Percentiles rank a stretch among this genome's conserved stretches.
Evolutionary conservation across 2,888 invertebrate species (phyloP).

Genomic region (Galeopsomyia nigrocyanea): DNA sequence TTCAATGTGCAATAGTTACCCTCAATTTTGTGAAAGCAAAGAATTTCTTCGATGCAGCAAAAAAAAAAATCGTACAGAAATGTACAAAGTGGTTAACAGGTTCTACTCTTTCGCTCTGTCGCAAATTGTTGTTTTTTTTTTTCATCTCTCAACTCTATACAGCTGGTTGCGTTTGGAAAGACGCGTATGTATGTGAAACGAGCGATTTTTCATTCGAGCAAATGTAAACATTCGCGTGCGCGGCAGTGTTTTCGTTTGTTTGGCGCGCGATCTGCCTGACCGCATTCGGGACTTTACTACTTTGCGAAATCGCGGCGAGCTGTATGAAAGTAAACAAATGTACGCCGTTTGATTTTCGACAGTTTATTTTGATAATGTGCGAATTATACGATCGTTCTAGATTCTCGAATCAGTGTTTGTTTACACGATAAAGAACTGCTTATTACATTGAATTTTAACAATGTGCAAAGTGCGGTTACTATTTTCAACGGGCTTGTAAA

Average conservation of each 20-base stretch:
- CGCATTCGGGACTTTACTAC: constrained; percentile 17
- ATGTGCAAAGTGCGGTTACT: too few relatives aligned
- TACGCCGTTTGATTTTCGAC: neutral
- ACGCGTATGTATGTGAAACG: too few relatives aligned
- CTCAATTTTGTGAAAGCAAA: constrained; percentile 6
- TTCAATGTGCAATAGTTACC: too few relatives aligned
- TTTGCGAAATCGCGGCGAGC: constrained; percentile 14
- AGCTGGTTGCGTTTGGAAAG: neutral
- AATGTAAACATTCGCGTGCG: constrained; percentile 21
- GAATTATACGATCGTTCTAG: neutral
- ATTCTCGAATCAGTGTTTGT: constrained; percentile 7
- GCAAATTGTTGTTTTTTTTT: neutral
- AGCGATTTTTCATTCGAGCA: too few relatives aligned
- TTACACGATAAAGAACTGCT: constrained; percentile 1
- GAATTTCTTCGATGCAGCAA: constrained; percentile 12
- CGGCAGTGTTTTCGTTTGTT: constrained; percentile 19
- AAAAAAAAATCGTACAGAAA: neutral
- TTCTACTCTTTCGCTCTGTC: constrained; percentile 20
- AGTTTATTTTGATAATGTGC: neutral
- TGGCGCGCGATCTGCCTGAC: constrained; percentile 1
- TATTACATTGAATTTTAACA: too few relatives aligned
- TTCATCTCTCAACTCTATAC: constrained; percentile 19
- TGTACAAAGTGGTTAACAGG: constrained; percentile 34
- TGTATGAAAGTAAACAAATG: constrained; percentile 18
- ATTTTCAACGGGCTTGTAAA: too few relatives aligned